Conservation (phyloP, 2,888 invertebrate species). For the Spodoptera exigua region DNA sequence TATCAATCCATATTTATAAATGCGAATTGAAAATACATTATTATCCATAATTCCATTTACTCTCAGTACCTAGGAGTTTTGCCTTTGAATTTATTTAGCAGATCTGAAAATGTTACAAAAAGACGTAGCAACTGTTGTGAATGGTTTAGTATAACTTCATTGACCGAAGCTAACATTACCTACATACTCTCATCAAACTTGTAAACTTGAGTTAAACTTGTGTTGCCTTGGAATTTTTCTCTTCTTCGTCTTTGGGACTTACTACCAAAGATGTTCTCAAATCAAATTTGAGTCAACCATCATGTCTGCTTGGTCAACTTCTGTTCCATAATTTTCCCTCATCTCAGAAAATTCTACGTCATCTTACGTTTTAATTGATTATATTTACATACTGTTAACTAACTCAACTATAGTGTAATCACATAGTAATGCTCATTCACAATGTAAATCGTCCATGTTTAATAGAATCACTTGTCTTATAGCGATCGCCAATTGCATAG, state of each 20-base stretch:
- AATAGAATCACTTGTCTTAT: slow-evolving; percentile 56
- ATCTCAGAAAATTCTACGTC: slow-evolving; percentile 1
- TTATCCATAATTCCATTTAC: slow-evolving; percentile 8
- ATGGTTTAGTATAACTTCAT: too few species aligned
- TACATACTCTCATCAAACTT: too few species aligned
- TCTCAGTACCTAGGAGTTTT: background rate
- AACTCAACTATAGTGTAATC: slow-evolving; percentile 1
- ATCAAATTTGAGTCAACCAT: too few species aligned
- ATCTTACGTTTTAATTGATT: slow-evolving; percentile 14
- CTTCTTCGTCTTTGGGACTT: too few species aligned
- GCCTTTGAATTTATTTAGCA: too few species aligned
- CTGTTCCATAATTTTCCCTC: background rate
- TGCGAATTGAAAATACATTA: slow-evolving; percentile 6
- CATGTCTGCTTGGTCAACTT: background rate
- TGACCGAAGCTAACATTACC: too few species aligned
- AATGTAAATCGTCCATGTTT: slow-evolving; percentile 50
- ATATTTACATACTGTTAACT: background rate
- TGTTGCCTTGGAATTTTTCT: too few species aligned
- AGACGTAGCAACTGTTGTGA: too few species aligned
- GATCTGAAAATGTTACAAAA: too few species aligned
- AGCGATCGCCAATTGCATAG: slow-evolving; percentile 57
- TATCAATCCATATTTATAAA: background rate
- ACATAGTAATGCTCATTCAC: slow-evolving; percentile 23
- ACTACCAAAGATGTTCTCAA: too few species aligned
- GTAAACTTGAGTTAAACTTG: too few species aligned